Base-by-base conservation (phyloP, 1,140 invertebrate species). In the Saccostrea glomerata region DNA sequence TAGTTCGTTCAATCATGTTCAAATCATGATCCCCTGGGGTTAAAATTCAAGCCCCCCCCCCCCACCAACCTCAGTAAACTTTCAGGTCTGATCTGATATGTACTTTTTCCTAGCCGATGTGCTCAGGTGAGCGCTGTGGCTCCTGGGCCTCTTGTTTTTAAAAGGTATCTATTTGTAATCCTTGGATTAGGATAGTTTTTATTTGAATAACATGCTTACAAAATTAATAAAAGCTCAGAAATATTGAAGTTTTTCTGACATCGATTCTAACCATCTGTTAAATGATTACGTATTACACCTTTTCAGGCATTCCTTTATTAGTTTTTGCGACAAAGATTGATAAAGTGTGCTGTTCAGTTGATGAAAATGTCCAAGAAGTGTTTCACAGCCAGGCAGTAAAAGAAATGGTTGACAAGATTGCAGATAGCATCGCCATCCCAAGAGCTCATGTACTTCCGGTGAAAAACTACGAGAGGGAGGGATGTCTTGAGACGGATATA, bases 381-480 rank as follows among this genome's bases (percentile, higher is more conserved):
- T 63, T 20, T 63, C 60, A 63, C 60, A 63, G 60, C 60, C 60
- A 63, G n/a, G 60, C 12, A 0, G 5, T 15, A 5, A 63, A 63
- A 63, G 47, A 89, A 23, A 23, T 25, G 13, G 55, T 89, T 2
- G 82, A 89, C n/a, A 86, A 86, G n/a, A 77, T 60, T 3, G 85
- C 88, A 3, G 70, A 83, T 23, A 9, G 82, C 20, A 40, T 89
- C 25, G 84, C 84, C 30, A 7, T 89, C 12, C 88, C 85, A 12
- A 70, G 85, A 15, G 86, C 66, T 11, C 36, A 86, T n/a, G 73
- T 89, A 20, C 73, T 89, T 63, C 85, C 77, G n/a, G 30, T 89
- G 15, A 89, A 89, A 58, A 89, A 89, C 60, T 86, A 86, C 54
- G 84, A 86, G 73, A 63, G 47, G 17, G 88, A 89, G 40, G 40